Percentiles rank a stretch among this genome's conserved stretches.
Evolutionary conservation across 2,888 invertebrate species (phyloP).

Genomic region (Drosophila testacea): DNA sequence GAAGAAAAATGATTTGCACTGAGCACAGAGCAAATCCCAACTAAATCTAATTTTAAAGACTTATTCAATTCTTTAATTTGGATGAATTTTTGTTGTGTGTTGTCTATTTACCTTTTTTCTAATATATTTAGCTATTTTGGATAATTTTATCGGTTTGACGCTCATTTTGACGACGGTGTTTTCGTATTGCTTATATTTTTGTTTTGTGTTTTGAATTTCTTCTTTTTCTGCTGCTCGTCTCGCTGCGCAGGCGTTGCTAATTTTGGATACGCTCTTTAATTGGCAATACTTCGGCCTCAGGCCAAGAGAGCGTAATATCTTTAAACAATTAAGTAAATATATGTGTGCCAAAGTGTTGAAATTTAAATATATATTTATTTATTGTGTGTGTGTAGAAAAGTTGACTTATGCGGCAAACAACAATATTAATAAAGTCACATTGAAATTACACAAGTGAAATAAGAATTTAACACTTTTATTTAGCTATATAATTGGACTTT

Average conservation of each 20-base stretch:
- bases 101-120: slow-evolving; percentile 84
- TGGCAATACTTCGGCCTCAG: slow-evolving; percentile 26
- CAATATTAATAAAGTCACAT: slow-evolving; percentile 28
- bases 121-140: slow-evolving; percentile 85
- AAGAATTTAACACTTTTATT: slow-evolving; percentile 32
- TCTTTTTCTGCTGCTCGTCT: slow-evolving; percentile 10
- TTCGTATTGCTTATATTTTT: slow-evolving; percentile 27
- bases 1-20: slow-evolving; percentile 8
- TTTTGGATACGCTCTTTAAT: slow-evolving; percentile 59
- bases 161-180: slow-evolving; percentile 72
- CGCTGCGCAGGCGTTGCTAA: slow-evolving; percentile 59
- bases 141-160: slow-evolving; percentile 83
- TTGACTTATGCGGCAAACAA: slow-evolving; percentile 8
- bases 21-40: slow-evolving; percentile 23
- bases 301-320: slow-evolving; percentile 41
- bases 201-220: slow-evolving; percentile 17
- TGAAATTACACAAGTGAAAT: slow-evolving; percentile 5
- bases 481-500: slow-evolving; percentile 21
- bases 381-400: background rate
- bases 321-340: slow-evolving; percentile 20
- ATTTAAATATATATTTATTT: slow-evolving; percentile 16
- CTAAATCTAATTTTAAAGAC: slow-evolving; percentile 28
- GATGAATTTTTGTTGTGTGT: background rate
- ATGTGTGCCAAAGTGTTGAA: slow-evolving; percentile 6
- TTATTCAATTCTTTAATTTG: slow-evolving; percentile 6